Base-by-base conservation (phyloP, 2,113 vertebrate genomes). In the Callionymus lyra region DNA sequence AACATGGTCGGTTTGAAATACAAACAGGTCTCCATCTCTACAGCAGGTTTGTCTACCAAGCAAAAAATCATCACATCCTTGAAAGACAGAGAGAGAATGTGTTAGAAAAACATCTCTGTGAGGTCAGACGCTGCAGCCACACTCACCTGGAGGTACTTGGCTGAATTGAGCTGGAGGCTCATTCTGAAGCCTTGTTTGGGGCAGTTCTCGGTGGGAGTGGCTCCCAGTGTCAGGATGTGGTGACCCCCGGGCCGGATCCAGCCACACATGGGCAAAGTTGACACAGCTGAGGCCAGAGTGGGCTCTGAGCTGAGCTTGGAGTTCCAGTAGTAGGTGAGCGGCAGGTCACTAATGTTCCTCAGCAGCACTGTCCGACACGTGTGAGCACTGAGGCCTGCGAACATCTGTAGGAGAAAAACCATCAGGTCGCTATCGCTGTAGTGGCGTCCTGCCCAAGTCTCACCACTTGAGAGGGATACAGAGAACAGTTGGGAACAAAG, bases 1-100 rank as follows among this genome's bases (percentile, higher is more conserved):
- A 90, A 47, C n/a, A 55, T 79, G 10, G 89, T 89, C 34, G 92
- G 90, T 36, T 83, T 89, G 65, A 99, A 93, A 76, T 85, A 89
- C n/a, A 97, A 63, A 33, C 31, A 77, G 35, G 74, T 79, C 2
- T 63, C 66, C 31, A 72, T 75, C 67, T 91, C 90, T 49, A 97
- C 68, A 16, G 58, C 41, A 4, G 81, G 77, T 0, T 81, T 79
- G 55, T 92, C 89, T 4, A 76, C 83, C 16, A 76, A 68, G 60
- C 82, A 87, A 16, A 72, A 53, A 41, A 97, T 77, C 14, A 9
- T 68, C 53, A 98, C 63, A 13, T 88, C 80, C 94, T 99, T 21
- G 21, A 49, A 14, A 27, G n/a, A 52, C 16, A n/a, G n/a, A n/a
- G n/a, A n/a, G n/a, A n/a, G n/a, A n/a, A n/a, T n/a, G n/a, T n/a